Percentiles rank a stretch among this genome's conserved stretches.
Evolutionary conservation across 2,888 invertebrate genomes (phyloP).

Genomic region (Orthosia gothica): DNA sequence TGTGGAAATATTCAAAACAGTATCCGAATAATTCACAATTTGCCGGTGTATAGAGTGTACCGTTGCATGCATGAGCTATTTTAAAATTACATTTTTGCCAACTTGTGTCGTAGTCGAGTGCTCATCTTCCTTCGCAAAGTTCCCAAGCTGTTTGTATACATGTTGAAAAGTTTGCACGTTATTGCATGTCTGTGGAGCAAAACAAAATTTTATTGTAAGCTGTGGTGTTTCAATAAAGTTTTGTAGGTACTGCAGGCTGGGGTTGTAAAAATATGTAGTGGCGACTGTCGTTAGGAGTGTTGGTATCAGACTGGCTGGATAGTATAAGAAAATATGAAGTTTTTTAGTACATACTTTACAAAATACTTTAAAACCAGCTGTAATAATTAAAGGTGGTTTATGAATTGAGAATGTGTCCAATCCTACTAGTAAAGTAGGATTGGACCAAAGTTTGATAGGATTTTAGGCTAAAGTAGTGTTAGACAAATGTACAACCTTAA

Average conservation of each 20-base stretch:
- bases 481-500: too few relatives aligned
- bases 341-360: background rate
- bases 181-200: conserved; percentile 61
- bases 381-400: background rate
- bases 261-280: too few relatives aligned
- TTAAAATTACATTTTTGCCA: conserved; percentile 70
- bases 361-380: background rate
- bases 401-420: too few relatives aligned
- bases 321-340: background rate
- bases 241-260: too few relatives aligned
- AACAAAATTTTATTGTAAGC: too few relatives aligned
- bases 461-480: too few relatives aligned
- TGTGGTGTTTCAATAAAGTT: too few relatives aligned
- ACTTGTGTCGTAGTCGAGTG: conserved; percentile 54
- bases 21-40: conserved; percentile 59
- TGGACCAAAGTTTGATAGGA: too few relatives aligned
- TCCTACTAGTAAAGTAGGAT: too few relatives aligned
- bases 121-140: conserved; percentile 58
- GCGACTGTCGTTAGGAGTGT: background rate
- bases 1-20: conserved; percentile 54
- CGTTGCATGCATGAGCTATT: conserved; percentile 61
- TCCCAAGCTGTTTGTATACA: conserved; percentile 64
- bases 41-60: conserved; percentile 28
- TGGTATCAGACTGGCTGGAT: background rate
- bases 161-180: conserved; percentile 58